These are phyloP conservation scores for Streblospio benedicti DNA, from an alignment of 1,140 invertebrate genomes.

Conservation along the genomic window DNA sequence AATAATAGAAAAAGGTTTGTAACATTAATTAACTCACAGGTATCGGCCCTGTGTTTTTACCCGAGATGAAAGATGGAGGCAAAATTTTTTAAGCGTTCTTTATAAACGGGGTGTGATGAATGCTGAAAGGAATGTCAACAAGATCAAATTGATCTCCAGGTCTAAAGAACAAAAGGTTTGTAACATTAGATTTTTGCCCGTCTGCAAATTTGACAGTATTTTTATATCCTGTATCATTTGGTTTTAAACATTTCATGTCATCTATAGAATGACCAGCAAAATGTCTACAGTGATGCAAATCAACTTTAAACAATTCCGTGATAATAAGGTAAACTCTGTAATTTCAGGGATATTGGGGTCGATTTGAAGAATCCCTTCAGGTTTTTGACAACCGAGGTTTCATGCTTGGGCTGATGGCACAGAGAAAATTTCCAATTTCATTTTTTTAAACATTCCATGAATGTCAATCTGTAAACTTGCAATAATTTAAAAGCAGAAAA, in stretches of 20 bases:
- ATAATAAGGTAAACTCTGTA: too few species aligned
- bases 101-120: slow-evolving; percentile 90
- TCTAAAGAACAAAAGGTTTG: slow-evolving; percentile 63
- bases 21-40: too few species aligned
- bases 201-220: too few species aligned
- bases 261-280: too few species aligned
- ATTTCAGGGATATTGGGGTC: too few species aligned
- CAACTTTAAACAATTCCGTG: too few species aligned
- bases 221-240: too few species aligned
- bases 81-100: slow-evolving; percentile 81
- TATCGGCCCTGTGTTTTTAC: too few species aligned
- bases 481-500: slow-evolving; percentile 95
- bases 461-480: slow-evolving; percentile 88
- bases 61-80: slow-evolving; percentile 91
- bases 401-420: slow-evolving; percentile 90
- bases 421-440: slow-evolving; percentile 88
- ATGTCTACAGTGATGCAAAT: too few species aligned
- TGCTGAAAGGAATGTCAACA: slow-evolving; percentile 88
- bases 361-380: too few species aligned
- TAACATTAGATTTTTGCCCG: slow-evolving; percentile 12
- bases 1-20: too few species aligned
- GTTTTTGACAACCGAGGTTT: slow-evolving; percentile 92
- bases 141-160: slow-evolving; percentile 75
- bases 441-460: slow-evolving; percentile 95
- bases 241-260: too few species aligned